Conservation (phyloP, 2,797 vertebrate genomes). For the Stomatorhinus walkeri region DNA sequence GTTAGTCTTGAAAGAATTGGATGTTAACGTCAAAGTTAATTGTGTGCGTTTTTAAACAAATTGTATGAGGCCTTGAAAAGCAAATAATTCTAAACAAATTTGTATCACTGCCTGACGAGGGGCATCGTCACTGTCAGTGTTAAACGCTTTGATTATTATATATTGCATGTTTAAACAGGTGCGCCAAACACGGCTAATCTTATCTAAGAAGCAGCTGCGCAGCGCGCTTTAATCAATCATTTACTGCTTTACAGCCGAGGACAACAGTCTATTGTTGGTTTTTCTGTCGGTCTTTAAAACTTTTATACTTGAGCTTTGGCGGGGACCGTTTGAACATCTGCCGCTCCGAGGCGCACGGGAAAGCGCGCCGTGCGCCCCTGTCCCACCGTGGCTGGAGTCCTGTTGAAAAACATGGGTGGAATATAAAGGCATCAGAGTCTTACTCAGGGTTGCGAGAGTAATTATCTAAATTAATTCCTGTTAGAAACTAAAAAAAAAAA, state of each 20-base stretch:
- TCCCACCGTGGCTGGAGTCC: neutral
- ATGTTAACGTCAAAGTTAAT: constrained; percentile 18
- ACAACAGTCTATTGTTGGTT: constrained; percentile 23
- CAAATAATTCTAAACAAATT: constrained; percentile 26
- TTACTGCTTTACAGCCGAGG: constrained; percentile 50
- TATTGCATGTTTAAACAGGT: constrained; percentile 60
- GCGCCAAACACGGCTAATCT: constrained; percentile 63
- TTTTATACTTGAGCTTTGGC: constrained; percentile 14
- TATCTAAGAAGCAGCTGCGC: constrained; percentile 63
- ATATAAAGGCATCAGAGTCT: neutral
- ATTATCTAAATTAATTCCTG: neutral
- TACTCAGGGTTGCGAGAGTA: neutral
- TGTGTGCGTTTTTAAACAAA: constrained; percentile 23
- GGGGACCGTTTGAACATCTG: constrained; percentile 22
- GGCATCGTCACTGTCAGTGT: constrained; percentile 17
- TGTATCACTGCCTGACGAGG: constrained; percentile 10
- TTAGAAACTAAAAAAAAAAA: neutral
- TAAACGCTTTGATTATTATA: constrained; percentile 28
- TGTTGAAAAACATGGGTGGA: neutral
- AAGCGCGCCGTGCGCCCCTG: neutral
- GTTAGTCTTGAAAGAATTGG: constrained; percentile 20
- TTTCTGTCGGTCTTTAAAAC: constrained; percentile 20
- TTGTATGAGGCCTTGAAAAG: constrained; percentile 14
- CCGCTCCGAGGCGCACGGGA: neutral
- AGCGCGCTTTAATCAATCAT: constrained; percentile 64